Evolutionary conservation across 2,888 invertebrate species (phyloP).

Genomic region (Carterocephalus palaemon): DNA sequence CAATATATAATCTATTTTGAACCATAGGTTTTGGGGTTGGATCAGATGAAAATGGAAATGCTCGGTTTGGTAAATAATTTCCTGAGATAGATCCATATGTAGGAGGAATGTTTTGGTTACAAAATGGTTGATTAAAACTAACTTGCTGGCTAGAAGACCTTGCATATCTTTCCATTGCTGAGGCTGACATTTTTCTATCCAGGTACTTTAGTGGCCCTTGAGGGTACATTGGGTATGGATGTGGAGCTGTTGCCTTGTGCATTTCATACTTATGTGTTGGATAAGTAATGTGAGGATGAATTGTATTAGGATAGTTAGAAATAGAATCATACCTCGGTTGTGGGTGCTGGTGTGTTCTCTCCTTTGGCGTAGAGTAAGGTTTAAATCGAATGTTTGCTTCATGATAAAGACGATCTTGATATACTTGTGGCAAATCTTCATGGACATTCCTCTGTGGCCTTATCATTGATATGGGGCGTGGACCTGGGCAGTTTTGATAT

Average conservation of each 20-base stretch:
- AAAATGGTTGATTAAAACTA: slow-evolving; percentile 53
- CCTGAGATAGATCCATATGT: slow-evolving; percentile 54
- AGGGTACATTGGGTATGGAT: slow-evolving; percentile 57
- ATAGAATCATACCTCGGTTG: slow-evolving; percentile 72
- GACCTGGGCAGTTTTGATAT: slow-evolving; percentile 55
- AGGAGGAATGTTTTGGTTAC: slow-evolving; percentile 59
- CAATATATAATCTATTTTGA: slow-evolving; percentile 59
- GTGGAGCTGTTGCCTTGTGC: slow-evolving; percentile 54
- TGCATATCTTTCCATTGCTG: slow-evolving; percentile 60
- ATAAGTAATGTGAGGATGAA: slow-evolving; percentile 56
- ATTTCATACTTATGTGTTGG: slow-evolving; percentile 62
- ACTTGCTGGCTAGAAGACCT: slow-evolving; percentile 51
- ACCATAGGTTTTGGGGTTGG: slow-evolving; percentile 45
- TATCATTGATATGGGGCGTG: slow-evolving; percentile 50
- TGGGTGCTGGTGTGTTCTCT: slow-evolving; percentile 59
- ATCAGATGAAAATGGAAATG: slow-evolving; percentile 56
- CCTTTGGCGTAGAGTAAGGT: slow-evolving; percentile 66
- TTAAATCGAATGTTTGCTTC: slow-evolving; percentile 63
- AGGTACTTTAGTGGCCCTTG: slow-evolving; percentile 59
- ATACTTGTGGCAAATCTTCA: slow-evolving; percentile 57
- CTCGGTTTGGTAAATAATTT: slow-evolving; percentile 57
- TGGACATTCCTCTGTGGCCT: slow-evolving; percentile 52
- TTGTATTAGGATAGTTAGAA: slow-evolving; percentile 60
- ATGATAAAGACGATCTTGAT: slow-evolving; percentile 58
- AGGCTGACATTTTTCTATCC: slow-evolving; percentile 58